phyloP scores from a whole-genome alignment of 1,140 invertebrate species.

The Gryon sp. region DNA sequence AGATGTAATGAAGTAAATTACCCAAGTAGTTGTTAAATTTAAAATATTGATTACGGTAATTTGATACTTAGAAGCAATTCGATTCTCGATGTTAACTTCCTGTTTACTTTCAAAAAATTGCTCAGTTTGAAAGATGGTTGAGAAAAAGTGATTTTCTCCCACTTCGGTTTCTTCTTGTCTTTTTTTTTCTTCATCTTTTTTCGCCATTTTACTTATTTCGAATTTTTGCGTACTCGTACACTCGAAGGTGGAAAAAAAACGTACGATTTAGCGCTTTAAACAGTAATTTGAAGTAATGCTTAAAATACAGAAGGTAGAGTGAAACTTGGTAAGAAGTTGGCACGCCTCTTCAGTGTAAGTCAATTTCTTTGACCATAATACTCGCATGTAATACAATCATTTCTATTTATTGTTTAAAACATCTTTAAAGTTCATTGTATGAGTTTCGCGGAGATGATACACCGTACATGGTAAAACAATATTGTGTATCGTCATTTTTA shows the following conservation, averaged over 20 bases:
- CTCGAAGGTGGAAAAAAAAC: too few relatives aligned
- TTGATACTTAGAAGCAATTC: too few relatives aligned
- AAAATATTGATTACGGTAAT: too few relatives aligned
- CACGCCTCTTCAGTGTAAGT: background rate
- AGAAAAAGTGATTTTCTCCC: too few relatives aligned
- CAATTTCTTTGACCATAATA: background rate
- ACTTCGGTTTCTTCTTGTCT: too few relatives aligned
- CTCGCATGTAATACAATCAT: constrained; percentile 1
- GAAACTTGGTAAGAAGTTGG: background rate
- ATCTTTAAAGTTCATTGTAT: background rate
- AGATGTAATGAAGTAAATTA: too few relatives aligned
- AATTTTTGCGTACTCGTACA: too few relatives aligned
- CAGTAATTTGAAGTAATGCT: background rate
- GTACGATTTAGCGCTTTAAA: background rate
- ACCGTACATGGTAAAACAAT: background rate
- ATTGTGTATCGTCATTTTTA: background rate
- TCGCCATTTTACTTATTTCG: too few relatives aligned
- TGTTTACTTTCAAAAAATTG: too few relatives aligned
- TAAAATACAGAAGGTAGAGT: background rate
- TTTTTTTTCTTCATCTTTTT: background rate
- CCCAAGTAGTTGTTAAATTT: too few relatives aligned
- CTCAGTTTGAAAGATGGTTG: too few relatives aligned
- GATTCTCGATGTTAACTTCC: too few relatives aligned
- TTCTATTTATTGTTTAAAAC: background rate
- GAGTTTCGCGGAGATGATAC: background rate